A percentile compares a stretch with the other conserved stretches of the same genome.
These are phyloP conservation scores for Athalia cordata DNA, from an alignment of 2,888 invertebrate genomes.

Conservation along the genomic window DNA sequence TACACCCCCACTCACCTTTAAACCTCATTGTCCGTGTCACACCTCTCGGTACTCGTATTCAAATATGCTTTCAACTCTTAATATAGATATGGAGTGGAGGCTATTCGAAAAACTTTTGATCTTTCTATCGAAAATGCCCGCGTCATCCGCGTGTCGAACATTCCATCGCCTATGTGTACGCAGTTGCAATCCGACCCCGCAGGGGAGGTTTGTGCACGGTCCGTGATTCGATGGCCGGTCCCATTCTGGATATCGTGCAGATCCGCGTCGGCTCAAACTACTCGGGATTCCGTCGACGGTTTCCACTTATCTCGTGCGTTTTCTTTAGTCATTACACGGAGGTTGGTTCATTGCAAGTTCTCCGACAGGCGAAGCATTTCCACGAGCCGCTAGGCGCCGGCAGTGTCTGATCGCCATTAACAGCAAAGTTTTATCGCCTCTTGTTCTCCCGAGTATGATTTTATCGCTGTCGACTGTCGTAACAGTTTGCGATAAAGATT, in stretches of 20 bases:
- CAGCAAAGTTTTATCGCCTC: slow-evolving; percentile 43
- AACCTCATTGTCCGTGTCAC: background rate
- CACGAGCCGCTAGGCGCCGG: slow-evolving; percentile 1
- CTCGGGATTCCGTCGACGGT: slow-evolving; percentile 20
- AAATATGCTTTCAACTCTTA: too few species aligned
- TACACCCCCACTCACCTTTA: background rate
- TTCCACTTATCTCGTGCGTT: slow-evolving; percentile 37
- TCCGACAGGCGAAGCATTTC: slow-evolving; percentile 31
- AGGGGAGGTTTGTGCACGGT: background rate
- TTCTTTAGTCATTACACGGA: slow-evolving; percentile 38
- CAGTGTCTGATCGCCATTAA: slow-evolving; percentile 44
- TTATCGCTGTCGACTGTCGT: slow-evolving; percentile 42
- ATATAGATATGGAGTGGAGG: too few species aligned
- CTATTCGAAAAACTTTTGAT: too few species aligned
- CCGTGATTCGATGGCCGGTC: too few species aligned
- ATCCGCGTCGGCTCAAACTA: slow-evolving; percentile 5
- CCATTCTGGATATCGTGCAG: background rate
- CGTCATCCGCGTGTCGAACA: too few species aligned
- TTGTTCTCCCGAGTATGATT: slow-evolving; percentile 44
- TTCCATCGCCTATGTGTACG: too few species aligned
- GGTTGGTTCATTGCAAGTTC: slow-evolving; percentile 3
- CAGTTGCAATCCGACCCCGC: background rate
- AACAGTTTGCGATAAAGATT: slow-evolving; percentile 45
- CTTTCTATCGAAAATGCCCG: too few species aligned
- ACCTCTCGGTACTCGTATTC: background rate